These are phyloP conservation scores for Mimas tiliae DNA, from an alignment of 2,888 invertebrate species.

Conservation along the genomic window DNA sequence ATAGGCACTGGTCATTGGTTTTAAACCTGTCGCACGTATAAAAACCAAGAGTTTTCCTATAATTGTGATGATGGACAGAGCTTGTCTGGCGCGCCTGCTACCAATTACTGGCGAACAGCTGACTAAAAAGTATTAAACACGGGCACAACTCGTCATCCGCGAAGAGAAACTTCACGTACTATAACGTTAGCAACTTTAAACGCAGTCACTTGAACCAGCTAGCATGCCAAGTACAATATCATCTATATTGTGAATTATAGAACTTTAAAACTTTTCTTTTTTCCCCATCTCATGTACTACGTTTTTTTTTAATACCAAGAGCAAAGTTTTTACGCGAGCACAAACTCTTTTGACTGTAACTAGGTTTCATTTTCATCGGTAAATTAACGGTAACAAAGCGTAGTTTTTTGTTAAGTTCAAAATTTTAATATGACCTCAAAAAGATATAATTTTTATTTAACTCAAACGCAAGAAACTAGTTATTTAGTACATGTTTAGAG, in stretches of 20 bases:
- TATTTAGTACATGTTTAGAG: not conserved
- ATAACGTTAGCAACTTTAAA: conserved; percentile 36
- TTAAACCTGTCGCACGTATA: conserved; percentile 23
- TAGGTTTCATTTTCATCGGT: conserved; percentile 9
- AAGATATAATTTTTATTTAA: not conserved
- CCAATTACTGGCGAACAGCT: conserved; percentile 63
- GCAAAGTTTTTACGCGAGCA: not conserved
- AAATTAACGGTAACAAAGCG: conserved; percentile 5
- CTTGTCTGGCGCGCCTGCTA: conserved; percentile 59
- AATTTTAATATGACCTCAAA: conserved; percentile 6
- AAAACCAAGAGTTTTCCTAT: conserved; percentile 52
- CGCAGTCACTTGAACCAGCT: not conserved
- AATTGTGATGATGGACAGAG: conserved; percentile 49
- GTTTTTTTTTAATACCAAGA: not conserved
- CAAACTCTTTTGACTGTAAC: not conserved
- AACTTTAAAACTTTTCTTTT: not conserved
- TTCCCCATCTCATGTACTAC: not conserved
- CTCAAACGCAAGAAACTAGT: conserved; percentile 2
- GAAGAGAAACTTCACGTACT: conserved; percentile 59
- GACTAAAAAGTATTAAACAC: conserved; percentile 58
- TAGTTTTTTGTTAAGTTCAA: not conserved
- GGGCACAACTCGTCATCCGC: conserved; percentile 56
- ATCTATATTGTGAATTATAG: not conserved
- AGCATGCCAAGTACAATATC: not conserved
- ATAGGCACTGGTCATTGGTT: conserved; percentile 33